phyloP scores from a whole-genome alignment of 2,888 invertebrate species.

The Stenodera caucasica region DNA sequence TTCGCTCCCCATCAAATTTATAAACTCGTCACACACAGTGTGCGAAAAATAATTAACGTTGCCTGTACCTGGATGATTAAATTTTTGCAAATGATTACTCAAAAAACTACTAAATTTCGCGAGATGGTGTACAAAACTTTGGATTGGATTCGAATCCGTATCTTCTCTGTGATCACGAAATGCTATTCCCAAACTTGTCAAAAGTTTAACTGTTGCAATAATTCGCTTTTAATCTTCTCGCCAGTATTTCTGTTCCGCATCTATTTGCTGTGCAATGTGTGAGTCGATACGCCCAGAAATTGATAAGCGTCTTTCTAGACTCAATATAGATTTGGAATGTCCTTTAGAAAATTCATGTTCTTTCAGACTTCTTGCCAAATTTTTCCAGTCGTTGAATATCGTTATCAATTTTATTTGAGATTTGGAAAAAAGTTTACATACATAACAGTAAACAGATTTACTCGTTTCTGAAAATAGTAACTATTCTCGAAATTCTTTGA shows the following conservation, averaged over 20 bases:
- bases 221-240: slow-evolving; percentile 37
- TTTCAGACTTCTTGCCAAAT: slow-evolving; percentile 19
- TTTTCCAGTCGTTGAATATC: slow-evolving; percentile 34
- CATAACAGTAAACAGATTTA: slow-evolving; percentile 26
- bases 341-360: slow-evolving; percentile 31
- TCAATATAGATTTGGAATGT: slow-evolving; percentile 23
- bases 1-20: slow-evolving; percentile 38
- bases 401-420: slow-evolving; percentile 7
- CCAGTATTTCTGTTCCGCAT: slow-evolving; percentile 36
- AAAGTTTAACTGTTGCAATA: slow-evolving; percentile 28
- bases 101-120: slow-evolving; percentile 44
- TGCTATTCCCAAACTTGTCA: slow-evolving; percentile 30
- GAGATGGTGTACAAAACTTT: slow-evolving; percentile 33
- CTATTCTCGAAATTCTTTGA: slow-evolving; percentile 16
- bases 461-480: slow-evolving; percentile 26
- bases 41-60: slow-evolving; percentile 11
- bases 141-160: too few relatives aligned
- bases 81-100: slow-evolving; percentile 34
- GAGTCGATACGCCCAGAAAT: slow-evolving; percentile 19
- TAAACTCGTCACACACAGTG: slow-evolving; percentile 35
- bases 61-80: slow-evolving; percentile 9
- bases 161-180: slow-evolving; percentile 34
- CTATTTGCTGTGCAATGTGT: slow-evolving; percentile 13
- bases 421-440: slow-evolving; percentile 19
- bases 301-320: slow-evolving; percentile 14